phyloP scores from a whole-genome alignment of 2,113 vertebrate genomes.

The Salvelinus sp. region DNA sequence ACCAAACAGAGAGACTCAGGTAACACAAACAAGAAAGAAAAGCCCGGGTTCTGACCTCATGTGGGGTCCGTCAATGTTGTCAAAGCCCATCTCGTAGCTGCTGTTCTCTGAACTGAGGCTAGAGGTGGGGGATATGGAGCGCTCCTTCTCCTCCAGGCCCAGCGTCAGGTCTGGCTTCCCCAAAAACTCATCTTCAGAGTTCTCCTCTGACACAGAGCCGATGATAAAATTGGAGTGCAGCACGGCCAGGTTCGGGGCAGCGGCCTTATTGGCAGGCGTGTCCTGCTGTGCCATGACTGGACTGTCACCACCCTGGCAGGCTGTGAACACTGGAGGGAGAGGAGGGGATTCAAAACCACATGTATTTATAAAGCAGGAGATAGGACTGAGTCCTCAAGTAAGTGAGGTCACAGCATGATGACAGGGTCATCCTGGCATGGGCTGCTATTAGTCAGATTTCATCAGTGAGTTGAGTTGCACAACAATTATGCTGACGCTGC shows the following conservation, averaged over 20 bases:
- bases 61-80: constrained; percentile 77
- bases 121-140: constrained; percentile 85
- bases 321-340: constrained; percentile 70
- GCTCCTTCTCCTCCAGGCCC: constrained; percentile 86
- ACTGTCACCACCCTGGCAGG: constrained; percentile 66
- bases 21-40: neutral
- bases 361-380: constrained; percentile 28
- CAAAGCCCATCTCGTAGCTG: constrained; percentile 83
- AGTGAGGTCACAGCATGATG: constrained; percentile 13
- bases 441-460: constrained; percentile 39
- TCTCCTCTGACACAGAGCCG: constrained; percentile 94
- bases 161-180: constrained; percentile 77
- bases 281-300: constrained; percentile 85
- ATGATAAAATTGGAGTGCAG: constrained; percentile 86
- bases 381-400: constrained; percentile 23
- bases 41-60: constrained; percentile 79
- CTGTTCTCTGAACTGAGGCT: constrained; percentile 88
- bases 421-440: constrained; percentile 8
- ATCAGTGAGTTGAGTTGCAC: constrained; percentile 48
- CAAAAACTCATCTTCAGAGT: constrained; percentile 91
- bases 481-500: constrained; percentile 7
- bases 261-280: constrained; percentile 53
- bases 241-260: constrained; percentile 59
- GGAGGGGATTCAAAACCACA: neutral
- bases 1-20: neutral